Conservation (phyloP, 2,888 invertebrate species). For the Callinectes sapidus region DNA sequence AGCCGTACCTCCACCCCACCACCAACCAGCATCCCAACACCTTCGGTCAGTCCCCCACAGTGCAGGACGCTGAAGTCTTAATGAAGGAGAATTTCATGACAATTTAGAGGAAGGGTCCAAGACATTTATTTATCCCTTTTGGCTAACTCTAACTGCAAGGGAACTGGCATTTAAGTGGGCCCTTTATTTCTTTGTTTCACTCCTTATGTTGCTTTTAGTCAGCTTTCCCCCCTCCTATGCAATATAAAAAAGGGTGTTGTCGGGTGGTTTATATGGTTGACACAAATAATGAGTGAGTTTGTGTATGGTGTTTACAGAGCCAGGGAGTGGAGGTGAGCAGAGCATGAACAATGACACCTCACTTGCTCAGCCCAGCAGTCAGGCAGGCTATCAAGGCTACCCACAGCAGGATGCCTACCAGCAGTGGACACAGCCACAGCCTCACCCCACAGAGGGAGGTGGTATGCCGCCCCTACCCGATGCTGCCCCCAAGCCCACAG, state of each 20-base stretch:
- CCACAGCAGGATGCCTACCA: conserved; percentile 43
- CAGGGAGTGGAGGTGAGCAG: conserved; percentile 43
- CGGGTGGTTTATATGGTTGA: not conserved
- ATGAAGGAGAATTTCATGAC: not conserved
- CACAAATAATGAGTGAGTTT: not conserved
- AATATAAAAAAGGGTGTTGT: too few relatives aligned
- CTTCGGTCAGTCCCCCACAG: not conserved
- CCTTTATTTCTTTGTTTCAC: too few relatives aligned
- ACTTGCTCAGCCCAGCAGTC: conserved; percentile 43
- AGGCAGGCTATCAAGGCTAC: not conserved
- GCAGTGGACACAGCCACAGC: conserved; percentile 52
- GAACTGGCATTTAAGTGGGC: too few relatives aligned
- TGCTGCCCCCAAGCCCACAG: conserved; percentile 31
- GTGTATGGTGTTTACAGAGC: not conserved
- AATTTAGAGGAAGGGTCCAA: too few relatives aligned
- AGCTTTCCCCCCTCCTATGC: not conserved
- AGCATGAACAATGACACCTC: not conserved
- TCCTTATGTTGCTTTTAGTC: too few relatives aligned
- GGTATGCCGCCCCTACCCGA: not conserved
- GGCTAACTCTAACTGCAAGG: too few relatives aligned
- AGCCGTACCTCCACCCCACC: conserved; percentile 20
- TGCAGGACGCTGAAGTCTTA: not conserved
- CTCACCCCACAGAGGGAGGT: conserved; percentile 41
- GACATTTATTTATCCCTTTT: too few relatives aligned
- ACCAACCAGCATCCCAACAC: not conserved